Conservation (phyloP, 2,113 vertebrate genomes). For the Thinocorus orbignyianus region DNA sequence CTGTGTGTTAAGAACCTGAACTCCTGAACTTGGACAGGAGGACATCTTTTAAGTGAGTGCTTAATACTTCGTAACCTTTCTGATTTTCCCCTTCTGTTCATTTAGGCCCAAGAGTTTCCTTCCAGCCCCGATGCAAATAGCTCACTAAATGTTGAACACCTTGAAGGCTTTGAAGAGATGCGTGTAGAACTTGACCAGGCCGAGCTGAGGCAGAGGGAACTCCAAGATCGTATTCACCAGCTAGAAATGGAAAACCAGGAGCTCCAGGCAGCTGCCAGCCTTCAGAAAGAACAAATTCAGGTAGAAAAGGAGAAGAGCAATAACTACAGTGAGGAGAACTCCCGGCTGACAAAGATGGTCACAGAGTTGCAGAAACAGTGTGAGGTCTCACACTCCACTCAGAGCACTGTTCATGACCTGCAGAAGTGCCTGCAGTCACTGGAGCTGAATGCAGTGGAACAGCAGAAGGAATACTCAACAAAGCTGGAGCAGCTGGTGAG, state of each 20-base stretch:
- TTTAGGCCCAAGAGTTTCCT: slow-evolving; percentile 82
- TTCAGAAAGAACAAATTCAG: slow-evolving; percentile 60
- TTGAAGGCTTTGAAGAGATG: slow-evolving; percentile 85
- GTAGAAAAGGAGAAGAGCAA: slow-evolving; percentile 69
- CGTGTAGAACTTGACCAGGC: slow-evolving; percentile 88
- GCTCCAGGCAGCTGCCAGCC: slow-evolving; percentile 67
- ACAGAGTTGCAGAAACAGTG: slow-evolving; percentile 82
- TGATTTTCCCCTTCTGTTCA: not conserved
- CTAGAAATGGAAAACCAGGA: slow-evolving; percentile 85
- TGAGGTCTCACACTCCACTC: slow-evolving; percentile 72
- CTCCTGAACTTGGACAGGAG: not conserved
- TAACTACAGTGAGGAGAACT: slow-evolving; percentile 70
- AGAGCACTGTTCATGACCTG: slow-evolving; percentile 71
- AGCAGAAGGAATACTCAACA: slow-evolving; percentile 40
- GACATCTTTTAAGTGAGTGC: not conserved
- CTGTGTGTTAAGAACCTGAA: not conserved
- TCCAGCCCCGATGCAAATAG: slow-evolving; percentile 80
- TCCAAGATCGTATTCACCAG: slow-evolving; percentile 79
- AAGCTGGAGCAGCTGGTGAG: slow-evolving; percentile 60
- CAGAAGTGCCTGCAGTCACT: slow-evolving; percentile 71
- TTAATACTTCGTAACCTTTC: not conserved
- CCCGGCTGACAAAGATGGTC: slow-evolving; percentile 69
- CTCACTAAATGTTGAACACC: slow-evolving; percentile 77
- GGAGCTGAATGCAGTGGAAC: slow-evolving; percentile 44
- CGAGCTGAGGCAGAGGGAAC: slow-evolving; percentile 83